A percentile compares a stretch with the other conserved stretches of the same genome.
Conservation (phyloP, 1,140 invertebrate species). For the Drosophila azteca region DNA sequence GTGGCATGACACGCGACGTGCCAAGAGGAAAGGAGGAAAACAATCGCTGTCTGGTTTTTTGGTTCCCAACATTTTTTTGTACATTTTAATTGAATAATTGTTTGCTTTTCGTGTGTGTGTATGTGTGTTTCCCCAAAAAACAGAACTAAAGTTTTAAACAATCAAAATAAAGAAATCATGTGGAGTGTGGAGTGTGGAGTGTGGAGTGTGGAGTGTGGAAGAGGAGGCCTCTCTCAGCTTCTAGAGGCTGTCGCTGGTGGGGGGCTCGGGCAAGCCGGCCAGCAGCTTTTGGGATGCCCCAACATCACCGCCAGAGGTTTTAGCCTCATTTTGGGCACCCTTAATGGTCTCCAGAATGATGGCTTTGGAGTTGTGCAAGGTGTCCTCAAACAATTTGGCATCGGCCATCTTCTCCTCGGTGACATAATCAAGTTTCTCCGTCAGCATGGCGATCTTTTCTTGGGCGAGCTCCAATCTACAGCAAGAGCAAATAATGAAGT, state of each 20-base stretch:
- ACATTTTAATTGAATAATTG: too few species aligned
- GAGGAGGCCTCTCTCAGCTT: background rate
- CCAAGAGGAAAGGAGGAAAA: too few species aligned
- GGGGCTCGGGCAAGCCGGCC: background rate
- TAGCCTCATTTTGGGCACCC: conserved; percentile 7
- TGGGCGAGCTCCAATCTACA: conserved; percentile 70
- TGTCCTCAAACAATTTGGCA: conserved; percentile 73
- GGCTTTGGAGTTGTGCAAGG: conserved; percentile 64
- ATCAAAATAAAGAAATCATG: background rate
- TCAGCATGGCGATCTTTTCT: conserved; percentile 74
- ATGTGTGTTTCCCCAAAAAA: too few species aligned
- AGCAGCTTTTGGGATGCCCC: conserved; percentile 1
- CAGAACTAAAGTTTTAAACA: too few species aligned
- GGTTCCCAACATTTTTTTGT: too few species aligned
- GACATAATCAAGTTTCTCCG: conserved; percentile 64
- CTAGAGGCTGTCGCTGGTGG: conserved; percentile 16
- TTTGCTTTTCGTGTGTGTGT: too few species aligned
- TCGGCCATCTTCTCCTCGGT: conserved; percentile 67
- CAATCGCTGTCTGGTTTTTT: too few species aligned
- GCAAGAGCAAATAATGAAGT: background rate
- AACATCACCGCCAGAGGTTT: background rate
- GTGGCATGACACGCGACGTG: too few species aligned
- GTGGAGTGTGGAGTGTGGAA: background rate
- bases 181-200: background rate
- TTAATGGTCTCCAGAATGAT: conserved; percentile 72